A percentile compares a stretch with the other conserved stretches of the same genome.
Conservation (phyloP, 1,140 invertebrate genomes). For the Proctacanthus coquilletti region DNA sequence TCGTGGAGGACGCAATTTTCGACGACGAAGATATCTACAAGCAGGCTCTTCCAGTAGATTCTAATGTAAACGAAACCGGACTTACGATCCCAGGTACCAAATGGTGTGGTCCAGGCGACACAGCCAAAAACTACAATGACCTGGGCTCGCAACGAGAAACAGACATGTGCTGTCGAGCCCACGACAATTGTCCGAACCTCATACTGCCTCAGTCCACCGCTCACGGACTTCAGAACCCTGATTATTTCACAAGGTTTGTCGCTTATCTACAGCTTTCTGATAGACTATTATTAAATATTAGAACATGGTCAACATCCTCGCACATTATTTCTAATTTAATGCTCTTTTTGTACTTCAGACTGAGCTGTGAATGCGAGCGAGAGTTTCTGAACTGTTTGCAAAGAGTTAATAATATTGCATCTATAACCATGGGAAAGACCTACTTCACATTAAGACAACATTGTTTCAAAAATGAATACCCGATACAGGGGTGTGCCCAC, state of each 20-base stretch:
- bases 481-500: constrained; percentile 34
- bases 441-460: constrained; percentile 49
- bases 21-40: constrained; percentile 27
- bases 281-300: constrained; percentile 7
- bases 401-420: constrained; percentile 25
- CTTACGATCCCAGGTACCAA: constrained; percentile 31
- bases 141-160: constrained; percentile 42
- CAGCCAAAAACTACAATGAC: constrained; percentile 44
- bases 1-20: constrained; percentile 23
- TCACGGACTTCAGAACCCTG: constrained; percentile 42
- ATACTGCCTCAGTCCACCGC: constrained; percentile 37
- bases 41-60: constrained; percentile 20
- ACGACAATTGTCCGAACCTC: constrained; percentile 48
- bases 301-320: constrained; percentile 16
- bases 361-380: constrained; percentile 50
- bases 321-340: constrained; percentile 35
- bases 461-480: constrained; percentile 46
- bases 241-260: constrained; percentile 35
- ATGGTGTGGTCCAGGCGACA: constrained; percentile 52
- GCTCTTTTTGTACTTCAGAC: constrained; percentile 42
- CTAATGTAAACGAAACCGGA: too few species aligned
- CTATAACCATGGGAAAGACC: constrained; percentile 36
- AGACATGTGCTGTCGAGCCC: constrained; percentile 55
- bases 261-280: constrained; percentile 25
- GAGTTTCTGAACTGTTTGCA: constrained; percentile 44